phyloP scores from a whole-genome alignment of 2,888 invertebrate genomes.

The Sericinus montela region DNA sequence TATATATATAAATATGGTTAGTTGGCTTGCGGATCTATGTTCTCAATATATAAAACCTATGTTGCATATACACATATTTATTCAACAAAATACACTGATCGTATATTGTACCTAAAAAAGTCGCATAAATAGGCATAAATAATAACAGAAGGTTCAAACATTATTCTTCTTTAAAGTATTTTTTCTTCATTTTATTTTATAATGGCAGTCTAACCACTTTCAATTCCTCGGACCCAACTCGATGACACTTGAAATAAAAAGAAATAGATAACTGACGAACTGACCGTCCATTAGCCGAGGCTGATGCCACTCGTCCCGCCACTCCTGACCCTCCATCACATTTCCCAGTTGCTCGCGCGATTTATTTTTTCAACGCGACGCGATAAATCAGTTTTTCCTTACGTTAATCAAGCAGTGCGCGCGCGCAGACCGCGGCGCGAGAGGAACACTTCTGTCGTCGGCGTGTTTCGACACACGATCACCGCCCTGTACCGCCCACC shows the following conservation, averaged over 20 bases:
- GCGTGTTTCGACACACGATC: conserved; percentile 72
- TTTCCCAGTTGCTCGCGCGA: conserved; percentile 58
- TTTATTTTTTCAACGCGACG: conserved; percentile 76
- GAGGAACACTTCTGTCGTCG: conserved; percentile 86
- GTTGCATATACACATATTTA: too few species aligned
- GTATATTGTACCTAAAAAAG: too few species aligned
- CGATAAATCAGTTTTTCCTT: conserved; percentile 73
- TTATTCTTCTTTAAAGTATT: not conserved
- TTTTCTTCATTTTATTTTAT: too few species aligned
- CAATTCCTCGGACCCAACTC: not conserved
- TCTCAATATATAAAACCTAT: too few species aligned
- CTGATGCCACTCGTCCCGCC: conserved; percentile 71
- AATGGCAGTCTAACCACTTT: not conserved
- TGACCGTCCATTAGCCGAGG: conserved; percentile 69
- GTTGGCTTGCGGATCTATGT: too few species aligned
- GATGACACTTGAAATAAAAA: not conserved
- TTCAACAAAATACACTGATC: too few species aligned
- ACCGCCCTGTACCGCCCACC: conserved; percentile 45
- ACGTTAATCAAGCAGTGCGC: conserved; percentile 28
- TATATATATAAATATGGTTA: too few species aligned
- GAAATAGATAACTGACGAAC: conserved; percentile 31
- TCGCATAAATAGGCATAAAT: too few species aligned
- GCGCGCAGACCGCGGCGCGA: conserved; percentile 69
- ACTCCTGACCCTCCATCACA: conserved; percentile 75
- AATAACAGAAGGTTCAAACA: too few species aligned